Conservation (phyloP, 64 coral and sea anemone genomes). For the Porites lutea region DNA sequence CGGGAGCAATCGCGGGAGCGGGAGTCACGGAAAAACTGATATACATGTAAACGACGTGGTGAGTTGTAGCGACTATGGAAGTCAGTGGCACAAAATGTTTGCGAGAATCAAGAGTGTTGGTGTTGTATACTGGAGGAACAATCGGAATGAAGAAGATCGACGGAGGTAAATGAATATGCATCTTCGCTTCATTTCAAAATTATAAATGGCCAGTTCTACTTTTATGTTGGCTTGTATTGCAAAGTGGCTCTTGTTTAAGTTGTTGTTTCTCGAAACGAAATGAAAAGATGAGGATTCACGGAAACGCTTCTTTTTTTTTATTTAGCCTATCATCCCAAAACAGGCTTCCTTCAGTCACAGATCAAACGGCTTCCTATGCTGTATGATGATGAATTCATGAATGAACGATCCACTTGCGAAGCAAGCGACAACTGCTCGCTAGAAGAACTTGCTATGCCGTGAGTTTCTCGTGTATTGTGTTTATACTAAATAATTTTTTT, state of each 20-base stretch:
- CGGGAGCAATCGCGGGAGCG: too few relatives aligned
- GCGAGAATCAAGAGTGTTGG: conserved; percentile 61
- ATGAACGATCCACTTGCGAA: background rate
- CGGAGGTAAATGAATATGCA: conserved; percentile 28
- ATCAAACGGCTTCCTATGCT: conserved; percentile 96
- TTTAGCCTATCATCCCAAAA: conserved; percentile 85
- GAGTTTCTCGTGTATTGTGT: conserved; percentile 10
- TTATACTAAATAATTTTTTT: too few relatives aligned
- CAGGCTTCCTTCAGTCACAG: conserved; percentile 82
- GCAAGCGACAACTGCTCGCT: background rate
- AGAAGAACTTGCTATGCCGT: conserved; percentile 97
- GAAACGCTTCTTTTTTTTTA: background rate
- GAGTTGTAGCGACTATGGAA: background rate
- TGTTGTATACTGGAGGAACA: conserved; percentile 95
- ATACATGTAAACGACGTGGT: too few relatives aligned
- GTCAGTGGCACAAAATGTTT: background rate
- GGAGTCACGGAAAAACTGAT: too few relatives aligned
- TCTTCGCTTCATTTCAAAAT: background rate
- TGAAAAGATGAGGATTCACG: too few relatives aligned
- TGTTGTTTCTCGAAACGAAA: too few relatives aligned
- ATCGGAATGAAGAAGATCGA: conserved; percentile 96
- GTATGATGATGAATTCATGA: conserved; percentile 67
- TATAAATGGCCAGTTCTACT: too few relatives aligned
- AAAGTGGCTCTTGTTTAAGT: background rate
- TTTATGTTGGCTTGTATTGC: background rate